Evolutionary conservation across 2,797 vertebrate species (phyloP), one percentile per base, ranked within the genome.

Genomic region (Darevskia nairensis): DNA sequence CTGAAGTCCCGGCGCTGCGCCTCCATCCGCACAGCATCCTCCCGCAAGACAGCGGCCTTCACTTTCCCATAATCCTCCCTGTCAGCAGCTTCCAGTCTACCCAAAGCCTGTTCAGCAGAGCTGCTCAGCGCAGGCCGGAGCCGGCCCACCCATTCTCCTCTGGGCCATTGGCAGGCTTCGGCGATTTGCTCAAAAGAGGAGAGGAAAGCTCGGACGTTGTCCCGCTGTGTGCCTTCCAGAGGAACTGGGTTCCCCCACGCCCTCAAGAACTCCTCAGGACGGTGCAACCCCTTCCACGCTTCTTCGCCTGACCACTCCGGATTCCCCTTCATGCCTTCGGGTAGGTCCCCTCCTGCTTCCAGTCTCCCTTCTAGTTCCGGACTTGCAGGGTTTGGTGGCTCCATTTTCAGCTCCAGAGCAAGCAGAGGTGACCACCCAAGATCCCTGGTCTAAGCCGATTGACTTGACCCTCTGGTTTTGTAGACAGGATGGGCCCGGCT

Each of bases 31-130:
- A 59, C 25, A 46, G 46, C 44, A 8, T 72, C 69, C 69, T 55
- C 69, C 32, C 29, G 82, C 69, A 74, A 74, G 46, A 59, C 59
- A 46, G 82, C 69, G 0, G 21, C 82, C 46, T 74, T 84, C 44
- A 84, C 82, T 8, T 84, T 84, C n/a, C 21, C 69, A 35, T 84
- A 84, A 27, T 84, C 46, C 21, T 59, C 82, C 82, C 61, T 23
- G 46, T 84, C 82, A 5, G 5, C 6, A 3, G 21, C 69, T 55
- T 84, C 82, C n/a, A 84, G 10, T 4, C 71, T 72, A 23, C 46
- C 13, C 46, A 84, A 74, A 32, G 46, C 46, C 46, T 71, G 68
- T 11, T 27, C 21, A 25, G 59, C n/a, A 1, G 72, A 69, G 11
- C 15, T 7, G 46, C 82, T 35, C 15, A 84, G 82, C 2, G 82